Percentiles rank a stretch among this genome's conserved stretches.
Conservation (phyloP, 1,140 invertebrate genomes). For the Cataglyphis hispanica region DNA sequence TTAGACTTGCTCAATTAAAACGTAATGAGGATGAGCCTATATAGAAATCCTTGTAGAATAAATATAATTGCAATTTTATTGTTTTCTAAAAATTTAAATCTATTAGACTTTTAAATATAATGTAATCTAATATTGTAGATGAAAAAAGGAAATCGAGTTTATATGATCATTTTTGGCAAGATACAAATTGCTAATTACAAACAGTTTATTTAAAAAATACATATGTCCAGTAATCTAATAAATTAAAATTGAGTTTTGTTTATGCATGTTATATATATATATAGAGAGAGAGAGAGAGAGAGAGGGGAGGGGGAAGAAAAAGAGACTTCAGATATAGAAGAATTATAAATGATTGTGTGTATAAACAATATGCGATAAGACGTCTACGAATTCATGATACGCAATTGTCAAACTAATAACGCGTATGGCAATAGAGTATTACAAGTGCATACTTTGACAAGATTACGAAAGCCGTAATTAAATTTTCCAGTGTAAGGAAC, state of each 20-base stretch:
- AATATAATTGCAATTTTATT: not conserved
- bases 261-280: too few species aligned
- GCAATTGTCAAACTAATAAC: constrained; percentile 46
- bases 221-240: not conserved
- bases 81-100: not conserved
- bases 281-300: too few species aligned
- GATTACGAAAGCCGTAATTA: constrained; percentile 62
- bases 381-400: not conserved
- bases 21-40: not conserved
- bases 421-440: constrained; percentile 10
- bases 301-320: too few species aligned
- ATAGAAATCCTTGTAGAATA: not conserved
- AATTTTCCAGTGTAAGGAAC: constrained; percentile 50
- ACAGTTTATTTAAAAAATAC: not conserved
- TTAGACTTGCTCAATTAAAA: not conserved
- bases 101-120: not conserved
- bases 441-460: constrained; percentile 50
- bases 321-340: not conserved
- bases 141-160: not conserved
- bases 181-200: not conserved
- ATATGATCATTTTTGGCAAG: constrained; percentile 3
- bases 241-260: not conserved
- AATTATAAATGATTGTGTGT: not conserved
- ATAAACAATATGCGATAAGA: constrained; percentile 3
- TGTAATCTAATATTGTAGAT: not conserved